A percentile compares a stretch with the other conserved stretches of the same genome.
Evolutionary conservation across 2,797 vertebrate genomes (phyloP).

Genomic region (Gymnopithys bicolor): DNA sequence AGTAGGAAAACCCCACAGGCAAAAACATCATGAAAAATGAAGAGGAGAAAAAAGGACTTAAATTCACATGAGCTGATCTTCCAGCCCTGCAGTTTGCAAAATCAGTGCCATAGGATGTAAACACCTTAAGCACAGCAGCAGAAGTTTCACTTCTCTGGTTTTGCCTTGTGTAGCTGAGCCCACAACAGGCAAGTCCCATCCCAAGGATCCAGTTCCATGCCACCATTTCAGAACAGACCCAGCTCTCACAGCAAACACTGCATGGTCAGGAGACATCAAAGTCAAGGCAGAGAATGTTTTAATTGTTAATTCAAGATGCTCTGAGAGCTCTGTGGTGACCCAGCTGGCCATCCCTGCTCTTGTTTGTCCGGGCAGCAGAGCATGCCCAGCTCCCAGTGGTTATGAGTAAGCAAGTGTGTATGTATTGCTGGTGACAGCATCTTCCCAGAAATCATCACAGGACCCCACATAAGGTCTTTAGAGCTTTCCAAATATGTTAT

Average conservation of each 20-base stretch:
- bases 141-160: background rate
- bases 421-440: slow-evolving; percentile 11
- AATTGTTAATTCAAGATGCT: slow-evolving; percentile 34
- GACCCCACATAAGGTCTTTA: background rate
- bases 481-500: background rate
- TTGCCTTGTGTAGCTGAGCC: background rate
- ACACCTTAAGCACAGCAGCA: background rate
- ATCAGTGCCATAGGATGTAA: background rate
- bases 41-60: background rate
- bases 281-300: background rate
- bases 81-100: background rate
- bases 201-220: background rate
- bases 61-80: background rate
- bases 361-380: background rate
- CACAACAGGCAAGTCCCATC: background rate
- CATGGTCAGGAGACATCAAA: background rate
- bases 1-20: background rate
- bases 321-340: slow-evolving; percentile 17
- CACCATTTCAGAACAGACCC: background rate
- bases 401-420: background rate
- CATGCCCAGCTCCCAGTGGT: background rate
- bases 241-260: background rate
- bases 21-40: background rate
- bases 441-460: slow-evolving; percentile 31
- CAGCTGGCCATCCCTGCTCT: slow-evolving; percentile 20